Percentiles rank a stretch among this genome's conserved stretches.
These are phyloP conservation scores for Stegostoma tigrinum DNA, from an alignment of 2,113 vertebrate genomes.

Conservation along the genomic window DNA sequence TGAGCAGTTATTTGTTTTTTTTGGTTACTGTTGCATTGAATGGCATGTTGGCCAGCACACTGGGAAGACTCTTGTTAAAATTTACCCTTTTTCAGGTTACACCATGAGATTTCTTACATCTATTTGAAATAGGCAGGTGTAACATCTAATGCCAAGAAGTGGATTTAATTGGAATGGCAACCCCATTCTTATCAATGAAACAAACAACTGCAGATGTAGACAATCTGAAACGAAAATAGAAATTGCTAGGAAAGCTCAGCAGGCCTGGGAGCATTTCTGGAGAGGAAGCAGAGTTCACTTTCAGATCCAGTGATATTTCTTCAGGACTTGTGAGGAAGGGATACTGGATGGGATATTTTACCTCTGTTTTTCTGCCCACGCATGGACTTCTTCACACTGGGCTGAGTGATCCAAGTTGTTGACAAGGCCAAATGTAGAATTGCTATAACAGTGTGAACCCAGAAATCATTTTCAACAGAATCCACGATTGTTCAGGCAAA, in stretches of 20 bases:
- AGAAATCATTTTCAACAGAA: not conserved
- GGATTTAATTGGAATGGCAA: not conserved
- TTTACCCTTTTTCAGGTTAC: not conserved
- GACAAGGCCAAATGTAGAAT: not conserved
- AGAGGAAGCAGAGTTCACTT: too few species aligned
- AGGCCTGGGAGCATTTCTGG: too few species aligned
- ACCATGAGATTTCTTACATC: not conserved
- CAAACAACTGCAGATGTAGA: too few species aligned
- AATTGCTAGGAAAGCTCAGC: too few species aligned
- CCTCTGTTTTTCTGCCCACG: too few species aligned
- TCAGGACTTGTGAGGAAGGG: too few species aligned
- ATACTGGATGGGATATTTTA: too few species aligned
- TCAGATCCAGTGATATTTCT: too few species aligned
- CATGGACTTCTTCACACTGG: not conserved
- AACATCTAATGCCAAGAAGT: not conserved
- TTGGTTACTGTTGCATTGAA: not conserved
- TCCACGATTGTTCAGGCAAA: not conserved
- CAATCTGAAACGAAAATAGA: too few species aligned
- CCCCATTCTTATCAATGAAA: not conserved
- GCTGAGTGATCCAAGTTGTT: not conserved
- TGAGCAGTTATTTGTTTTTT: not conserved
- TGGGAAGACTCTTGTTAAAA: not conserved
- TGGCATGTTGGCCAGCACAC: not conserved
- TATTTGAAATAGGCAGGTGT: not conserved
- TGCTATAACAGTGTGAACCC: not conserved